Evolutionary conservation across 2,888 invertebrate species (phyloP).

Genomic region (Diaperis boleti): DNA sequence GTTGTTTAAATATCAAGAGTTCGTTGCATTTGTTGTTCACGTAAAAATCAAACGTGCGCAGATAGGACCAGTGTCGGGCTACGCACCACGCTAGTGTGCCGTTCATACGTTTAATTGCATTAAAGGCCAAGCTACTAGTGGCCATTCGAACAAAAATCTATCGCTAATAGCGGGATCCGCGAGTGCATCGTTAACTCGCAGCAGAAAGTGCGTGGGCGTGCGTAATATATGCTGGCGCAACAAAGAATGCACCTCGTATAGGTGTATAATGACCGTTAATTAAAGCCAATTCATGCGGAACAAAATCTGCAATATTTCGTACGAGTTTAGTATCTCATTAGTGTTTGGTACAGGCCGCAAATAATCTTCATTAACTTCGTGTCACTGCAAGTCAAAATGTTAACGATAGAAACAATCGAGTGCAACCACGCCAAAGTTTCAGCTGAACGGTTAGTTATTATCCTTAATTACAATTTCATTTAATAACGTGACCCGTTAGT

Average conservation of each 20-base stretch:
- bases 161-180: no score
- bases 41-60: no score
- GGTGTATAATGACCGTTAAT: conserved; percentile 27
- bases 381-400: conserved; percentile 35
- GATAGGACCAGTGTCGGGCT: no score
- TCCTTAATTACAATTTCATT: conserved; percentile 36
- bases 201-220: conserved; percentile 42
- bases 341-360: conserved; percentile 26
- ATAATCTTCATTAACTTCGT: conserved; percentile 34
- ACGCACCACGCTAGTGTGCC: no score
- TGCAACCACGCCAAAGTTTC: conserved; percentile 33
- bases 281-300: conserved; percentile 32
- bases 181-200: conserved; percentile 53
- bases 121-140: no score
- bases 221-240: conserved; percentile 6
- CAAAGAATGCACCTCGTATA: conserved; percentile 19
- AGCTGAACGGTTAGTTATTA: conserved; percentile 35
- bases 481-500: conserved; percentile 34
- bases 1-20: not conserved
- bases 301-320: conserved; percentile 31
- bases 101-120: no score
- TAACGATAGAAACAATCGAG: conserved; percentile 35
- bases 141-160: no score
- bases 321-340: conserved; percentile 33
- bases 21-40: no score